phyloP scores from a whole-genome alignment of 2,113 vertebrate genomes.

The Lamprotornis superbus region DNA sequence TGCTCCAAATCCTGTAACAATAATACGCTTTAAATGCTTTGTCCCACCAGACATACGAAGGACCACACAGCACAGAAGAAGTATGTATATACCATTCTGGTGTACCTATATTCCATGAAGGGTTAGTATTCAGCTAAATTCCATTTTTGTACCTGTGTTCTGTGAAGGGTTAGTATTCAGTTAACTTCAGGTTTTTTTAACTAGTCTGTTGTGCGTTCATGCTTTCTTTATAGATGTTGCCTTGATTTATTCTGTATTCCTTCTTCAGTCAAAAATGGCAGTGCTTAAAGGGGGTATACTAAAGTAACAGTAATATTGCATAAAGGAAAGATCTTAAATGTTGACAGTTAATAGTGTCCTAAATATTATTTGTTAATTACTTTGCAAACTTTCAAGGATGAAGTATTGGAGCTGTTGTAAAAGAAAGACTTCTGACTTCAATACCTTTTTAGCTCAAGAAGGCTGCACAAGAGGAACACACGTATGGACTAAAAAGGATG shows the following conservation, averaged over 20 bases:
- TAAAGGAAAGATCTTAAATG: not conserved
- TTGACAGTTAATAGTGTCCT: not conserved
- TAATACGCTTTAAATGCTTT: not conserved
- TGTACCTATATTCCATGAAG: conserved; percentile 95
- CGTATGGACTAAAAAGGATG: conserved; percentile 88
- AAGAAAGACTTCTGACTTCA: conserved; percentile 96
- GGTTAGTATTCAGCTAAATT: conserved; percentile 73
- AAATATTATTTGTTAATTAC: conserved; percentile 14
- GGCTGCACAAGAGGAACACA: conserved; percentile 89
- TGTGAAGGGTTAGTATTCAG: conserved; percentile 85
- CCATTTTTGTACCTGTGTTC: conserved; percentile 79
- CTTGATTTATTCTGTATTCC: not conserved
- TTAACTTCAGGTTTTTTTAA: not conserved
- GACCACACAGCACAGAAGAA: conserved; percentile 81
- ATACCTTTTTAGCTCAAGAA: conserved; percentile 91
- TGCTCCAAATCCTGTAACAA: not conserved
- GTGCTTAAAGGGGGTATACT: not conserved
- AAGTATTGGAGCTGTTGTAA: conserved; percentile 99
- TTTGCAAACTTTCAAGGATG: conserved; percentile 80
- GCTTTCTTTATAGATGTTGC: not conserved
- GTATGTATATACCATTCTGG: conserved; percentile 88
- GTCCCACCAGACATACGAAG: conserved; percentile 79
- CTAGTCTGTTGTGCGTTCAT: not conserved
- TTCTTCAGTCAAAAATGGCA: not conserved
- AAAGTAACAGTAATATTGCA: not conserved